Conservation (phyloP, 2,113 vertebrate species). For the Paramisgurnus dabryanus region DNA sequence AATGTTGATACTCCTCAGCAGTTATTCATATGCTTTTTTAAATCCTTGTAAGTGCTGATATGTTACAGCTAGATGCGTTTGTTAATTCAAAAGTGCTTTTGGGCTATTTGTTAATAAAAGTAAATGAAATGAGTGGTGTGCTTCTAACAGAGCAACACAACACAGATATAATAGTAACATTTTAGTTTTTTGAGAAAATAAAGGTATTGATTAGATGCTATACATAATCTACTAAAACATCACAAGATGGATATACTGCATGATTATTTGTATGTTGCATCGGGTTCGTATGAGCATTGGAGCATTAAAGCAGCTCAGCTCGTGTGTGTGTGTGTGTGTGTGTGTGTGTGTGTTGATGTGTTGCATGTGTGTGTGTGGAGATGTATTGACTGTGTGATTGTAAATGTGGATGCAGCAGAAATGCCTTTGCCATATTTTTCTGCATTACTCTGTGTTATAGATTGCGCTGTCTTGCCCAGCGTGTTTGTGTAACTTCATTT, state of each 20-base stretch:
- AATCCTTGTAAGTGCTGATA: not conserved
- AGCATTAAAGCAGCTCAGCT: not conserved
- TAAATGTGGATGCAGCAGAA: constrained; percentile 34
- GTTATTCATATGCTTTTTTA: not conserved
- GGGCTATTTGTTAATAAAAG: too few species aligned
- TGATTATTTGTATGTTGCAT: not conserved
- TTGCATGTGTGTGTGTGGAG: constrained; percentile 14
- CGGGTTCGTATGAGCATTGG: not conserved
- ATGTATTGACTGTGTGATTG: not conserved
- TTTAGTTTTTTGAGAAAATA: not conserved
- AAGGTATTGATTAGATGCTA: not conserved
- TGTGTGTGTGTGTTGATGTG: not conserved
- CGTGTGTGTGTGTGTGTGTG: constrained; percentile 5
- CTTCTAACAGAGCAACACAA: too few species aligned
- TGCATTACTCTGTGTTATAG: not conserved
- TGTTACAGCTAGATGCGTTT: not conserved
- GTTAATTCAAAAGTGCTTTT: too few species aligned
- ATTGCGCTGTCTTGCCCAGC: not conserved
- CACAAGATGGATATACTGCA: not conserved
- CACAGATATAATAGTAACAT: not conserved
- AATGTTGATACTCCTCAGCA: not conserved
- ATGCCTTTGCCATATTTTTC: not conserved
- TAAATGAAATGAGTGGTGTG: not conserved
- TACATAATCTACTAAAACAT: not conserved
- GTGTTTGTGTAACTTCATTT: constrained; percentile 16